These are phyloP conservation scores for Crax fasciolata DNA, from an alignment of 2,797 vertebrate species.

Conservation along the genomic window DNA sequence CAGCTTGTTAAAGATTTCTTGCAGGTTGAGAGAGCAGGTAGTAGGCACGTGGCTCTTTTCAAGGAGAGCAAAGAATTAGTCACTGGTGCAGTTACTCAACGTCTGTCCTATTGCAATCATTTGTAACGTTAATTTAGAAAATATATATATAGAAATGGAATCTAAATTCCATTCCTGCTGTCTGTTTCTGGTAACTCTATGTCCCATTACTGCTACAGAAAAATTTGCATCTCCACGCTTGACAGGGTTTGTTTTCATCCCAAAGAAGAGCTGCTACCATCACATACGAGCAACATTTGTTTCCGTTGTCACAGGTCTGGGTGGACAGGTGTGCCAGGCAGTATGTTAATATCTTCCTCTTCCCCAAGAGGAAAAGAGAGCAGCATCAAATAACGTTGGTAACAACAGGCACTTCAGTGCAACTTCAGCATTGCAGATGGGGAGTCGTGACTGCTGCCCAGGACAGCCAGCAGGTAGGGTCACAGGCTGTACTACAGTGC, in stretches of 20 bases:
- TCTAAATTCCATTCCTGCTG: neutral
- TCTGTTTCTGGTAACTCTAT: neutral
- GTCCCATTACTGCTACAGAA: neutral
- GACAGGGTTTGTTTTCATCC: slow-evolving; percentile 15
- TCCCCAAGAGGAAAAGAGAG: neutral
- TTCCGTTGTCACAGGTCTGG: neutral
- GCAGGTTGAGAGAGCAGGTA: neutral
- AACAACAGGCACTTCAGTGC: neutral
- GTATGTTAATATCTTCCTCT: neutral
- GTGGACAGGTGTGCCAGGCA: neutral
- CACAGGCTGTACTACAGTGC: neutral
- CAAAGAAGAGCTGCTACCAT: neutral
- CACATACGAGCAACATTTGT: neutral
- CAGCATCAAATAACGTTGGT: neutral
- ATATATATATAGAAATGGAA: too few species aligned
- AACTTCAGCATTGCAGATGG: neutral
- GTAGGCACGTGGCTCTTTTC: neutral
- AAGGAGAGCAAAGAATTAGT: neutral
- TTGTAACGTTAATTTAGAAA: slow-evolving; percentile 2
- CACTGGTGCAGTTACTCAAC: neutral
- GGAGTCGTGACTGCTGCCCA: neutral
- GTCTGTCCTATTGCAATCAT: neutral
- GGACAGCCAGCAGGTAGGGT: slow-evolving; percentile 61
- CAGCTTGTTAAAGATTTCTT: neutral
- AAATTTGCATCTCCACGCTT: slow-evolving; percentile 61